A percentile compares a stretch with the other conserved stretches of the same genome.
phyloP scores from a whole-genome alignment of 2,113 vertebrate genomes.

The Hydropotes inermis region DNA sequence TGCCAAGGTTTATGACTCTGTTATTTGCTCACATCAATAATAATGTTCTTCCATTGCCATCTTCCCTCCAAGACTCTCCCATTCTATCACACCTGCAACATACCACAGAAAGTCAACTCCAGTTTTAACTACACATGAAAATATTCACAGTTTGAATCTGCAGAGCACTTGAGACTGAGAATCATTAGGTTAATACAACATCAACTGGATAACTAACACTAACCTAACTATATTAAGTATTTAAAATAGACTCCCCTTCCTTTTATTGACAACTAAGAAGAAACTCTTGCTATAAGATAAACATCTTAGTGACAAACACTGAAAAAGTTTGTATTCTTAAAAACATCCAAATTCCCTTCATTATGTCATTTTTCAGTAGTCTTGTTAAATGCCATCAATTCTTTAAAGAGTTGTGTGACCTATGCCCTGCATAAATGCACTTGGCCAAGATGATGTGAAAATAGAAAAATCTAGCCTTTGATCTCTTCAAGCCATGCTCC shows the following conservation, averaged over 20 bases:
- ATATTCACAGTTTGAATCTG: conserved; percentile 8
- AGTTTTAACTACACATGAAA: background rate
- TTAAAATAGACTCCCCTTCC: background rate
- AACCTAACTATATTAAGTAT: background rate
- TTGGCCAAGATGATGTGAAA: background rate
- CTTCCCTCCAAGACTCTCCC: background rate
- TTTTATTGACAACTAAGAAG: background rate
- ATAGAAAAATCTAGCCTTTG: background rate
- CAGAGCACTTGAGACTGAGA: background rate
- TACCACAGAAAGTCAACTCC: background rate
- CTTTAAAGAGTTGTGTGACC: background rate
- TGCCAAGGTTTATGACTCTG: background rate
- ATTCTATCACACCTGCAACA: background rate
- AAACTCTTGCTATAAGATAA: background rate
- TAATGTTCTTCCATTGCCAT: background rate
- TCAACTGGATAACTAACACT: background rate
- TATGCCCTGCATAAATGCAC: background rate
- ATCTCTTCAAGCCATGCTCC: background rate
- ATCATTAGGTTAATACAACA: background rate
- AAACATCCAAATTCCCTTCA: background rate
- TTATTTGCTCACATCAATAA: background rate
- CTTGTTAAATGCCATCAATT: background rate
- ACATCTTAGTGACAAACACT: background rate
- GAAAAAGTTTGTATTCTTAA: background rate
- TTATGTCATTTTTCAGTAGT: background rate